A percentile compares a stretch with the other conserved stretches of the same genome.
Evolutionary conservation across 2,888 invertebrate species (phyloP).

Genomic region (Sarcophaga rosellei): DNA sequence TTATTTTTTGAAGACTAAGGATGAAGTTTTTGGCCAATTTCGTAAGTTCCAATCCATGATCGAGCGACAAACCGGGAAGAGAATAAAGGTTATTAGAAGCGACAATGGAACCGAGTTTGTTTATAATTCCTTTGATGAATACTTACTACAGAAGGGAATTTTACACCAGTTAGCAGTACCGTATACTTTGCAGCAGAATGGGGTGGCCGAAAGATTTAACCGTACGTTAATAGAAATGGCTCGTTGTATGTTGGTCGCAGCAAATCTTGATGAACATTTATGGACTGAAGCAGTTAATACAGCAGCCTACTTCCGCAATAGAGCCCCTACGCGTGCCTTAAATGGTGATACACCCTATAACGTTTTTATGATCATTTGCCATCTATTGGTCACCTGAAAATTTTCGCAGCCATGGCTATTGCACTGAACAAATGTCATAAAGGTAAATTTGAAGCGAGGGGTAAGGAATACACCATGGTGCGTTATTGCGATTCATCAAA

Average conservation of each 20-base stretch:
- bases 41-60: too few relatives aligned
- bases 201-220: slow-evolving; percentile 42
- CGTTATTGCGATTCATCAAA: slow-evolving; percentile 27
- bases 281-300: slow-evolving; percentile 47
- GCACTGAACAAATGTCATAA: slow-evolving; percentile 34
- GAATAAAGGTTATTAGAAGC: slow-evolving; percentile 24
- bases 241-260: slow-evolving; percentile 29
- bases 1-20: too few relatives aligned
- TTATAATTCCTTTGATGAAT: not conserved
- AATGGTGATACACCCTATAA: slow-evolving; percentile 44
- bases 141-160: slow-evolving; percentile 42
- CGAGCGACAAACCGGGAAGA: too few relatives aligned
- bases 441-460: slow-evolving; percentile 11
- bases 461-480: slow-evolving; percentile 18
- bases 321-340: slow-evolving; percentile 58
- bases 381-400: slow-evolving; percentile 33
- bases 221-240: slow-evolving; percentile 48
- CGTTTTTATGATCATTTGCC: slow-evolving; percentile 60
- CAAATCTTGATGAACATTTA: slow-evolving; percentile 12
- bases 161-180: slow-evolving; percentile 37
- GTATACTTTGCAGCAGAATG: slow-evolving; percentile 48
- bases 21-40: too few relatives aligned
- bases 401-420: slow-evolving; percentile 50
- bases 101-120: slow-evolving; percentile 43
- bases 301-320: too few relatives aligned